Evolutionary conservation across 2,113 vertebrate genomes (phyloP).

Genomic region (Microtus oregoni): DNA sequence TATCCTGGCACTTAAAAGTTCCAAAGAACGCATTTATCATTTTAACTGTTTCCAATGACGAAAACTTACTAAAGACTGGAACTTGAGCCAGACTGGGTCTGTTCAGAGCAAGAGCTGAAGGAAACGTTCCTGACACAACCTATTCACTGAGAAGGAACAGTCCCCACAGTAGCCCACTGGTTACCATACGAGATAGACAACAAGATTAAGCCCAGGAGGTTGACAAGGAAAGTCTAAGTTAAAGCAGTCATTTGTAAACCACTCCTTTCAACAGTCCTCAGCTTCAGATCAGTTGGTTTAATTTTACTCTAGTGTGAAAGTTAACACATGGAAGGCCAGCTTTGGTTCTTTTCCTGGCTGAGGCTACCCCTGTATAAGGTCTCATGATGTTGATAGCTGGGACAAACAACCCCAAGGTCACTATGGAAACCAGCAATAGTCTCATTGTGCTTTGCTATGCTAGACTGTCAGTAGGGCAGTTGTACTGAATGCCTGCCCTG

Average conservation of each 20-base stretch:
- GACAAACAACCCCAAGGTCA: neutral
- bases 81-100: neutral
- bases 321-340: neutral
- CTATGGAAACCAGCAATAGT: no score
- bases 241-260: neutral
- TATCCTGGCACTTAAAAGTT: no score
- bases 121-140: neutral
- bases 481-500: neutral
- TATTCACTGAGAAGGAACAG: no score
- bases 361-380: neutral
- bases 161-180: accelerated
- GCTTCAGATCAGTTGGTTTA: neutral
- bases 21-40: neutral
- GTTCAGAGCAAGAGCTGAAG: neutral
- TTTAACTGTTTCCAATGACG: neutral
- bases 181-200: neutral
- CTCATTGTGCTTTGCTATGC: neutral
- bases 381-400: neutral
- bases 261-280: neutral
- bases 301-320: neutral
- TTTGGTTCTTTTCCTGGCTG: neutral
- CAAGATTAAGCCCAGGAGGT: neutral
- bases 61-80: neutral
- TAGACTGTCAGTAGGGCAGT: neutral
- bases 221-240: neutral